Evolutionary conservation across 2,797 vertebrate species (phyloP).

Genomic region (Sarcophilus harrisii): DNA sequence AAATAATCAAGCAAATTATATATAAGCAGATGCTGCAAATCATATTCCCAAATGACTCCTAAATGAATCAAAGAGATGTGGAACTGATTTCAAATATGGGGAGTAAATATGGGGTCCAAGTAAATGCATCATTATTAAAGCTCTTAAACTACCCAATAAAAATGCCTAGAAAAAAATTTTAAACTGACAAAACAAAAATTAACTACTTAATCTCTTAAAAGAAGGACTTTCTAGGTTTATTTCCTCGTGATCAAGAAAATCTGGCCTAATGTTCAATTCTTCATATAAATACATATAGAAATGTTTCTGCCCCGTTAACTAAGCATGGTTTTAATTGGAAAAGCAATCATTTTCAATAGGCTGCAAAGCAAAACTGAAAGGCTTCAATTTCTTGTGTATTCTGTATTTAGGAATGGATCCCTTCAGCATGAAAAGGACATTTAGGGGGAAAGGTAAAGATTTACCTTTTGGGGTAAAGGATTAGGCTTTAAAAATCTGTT

Average conservation of each 20-base stretch:
- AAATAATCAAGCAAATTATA: slow-evolving; percentile 54
- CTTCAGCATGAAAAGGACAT: not conserved
- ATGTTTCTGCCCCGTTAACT: not conserved
- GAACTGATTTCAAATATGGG: slow-evolving; percentile 54
- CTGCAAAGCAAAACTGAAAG: not conserved
- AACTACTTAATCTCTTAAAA: not conserved
- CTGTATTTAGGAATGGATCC: not conserved
- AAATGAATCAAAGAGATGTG: slow-evolving; percentile 67
- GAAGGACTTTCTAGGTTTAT: slow-evolving; percentile 29
- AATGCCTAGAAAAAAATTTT: not conserved
- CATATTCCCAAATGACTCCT: slow-evolving; percentile 62
- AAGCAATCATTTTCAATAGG: not conserved
- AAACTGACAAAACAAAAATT: slow-evolving; percentile 30
- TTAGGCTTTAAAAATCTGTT: not conserved
- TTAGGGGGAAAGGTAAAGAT: not conserved
- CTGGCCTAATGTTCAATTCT: not conserved
- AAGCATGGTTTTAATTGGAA: not conserved
- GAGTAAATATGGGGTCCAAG: slow-evolving; percentile 28
- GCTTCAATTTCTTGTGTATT: not conserved
- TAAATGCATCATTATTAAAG: slow-evolving; percentile 10
- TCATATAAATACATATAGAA: not conserved
- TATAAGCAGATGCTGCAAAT: slow-evolving; percentile 56
- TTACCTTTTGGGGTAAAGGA: not conserved
- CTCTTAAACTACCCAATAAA: slow-evolving; percentile 38
- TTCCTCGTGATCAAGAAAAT: slow-evolving; percentile 3